These are phyloP conservation scores for Oncorhynchus clarkii DNA, from an alignment of 2,113 vertebrate species.

Conservation along the genomic window DNA sequence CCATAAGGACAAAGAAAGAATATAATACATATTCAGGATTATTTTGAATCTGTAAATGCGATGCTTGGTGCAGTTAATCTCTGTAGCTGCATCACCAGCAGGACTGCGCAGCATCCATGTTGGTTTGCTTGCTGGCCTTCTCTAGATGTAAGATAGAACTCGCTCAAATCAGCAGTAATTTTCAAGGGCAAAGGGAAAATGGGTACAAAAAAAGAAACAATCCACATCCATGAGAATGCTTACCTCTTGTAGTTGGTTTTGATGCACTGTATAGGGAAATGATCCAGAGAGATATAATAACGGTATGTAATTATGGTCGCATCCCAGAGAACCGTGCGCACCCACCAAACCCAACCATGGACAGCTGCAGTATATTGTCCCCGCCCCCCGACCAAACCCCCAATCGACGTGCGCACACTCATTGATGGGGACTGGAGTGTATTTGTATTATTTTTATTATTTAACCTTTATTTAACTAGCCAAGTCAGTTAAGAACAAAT, in stretches of 20 bases:
- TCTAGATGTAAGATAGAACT: slow-evolving; percentile 48
- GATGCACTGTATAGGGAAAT: slow-evolving; percentile 31
- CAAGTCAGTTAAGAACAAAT: too few species aligned
- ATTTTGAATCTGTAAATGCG: background rate
- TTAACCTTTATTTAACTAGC: too few species aligned
- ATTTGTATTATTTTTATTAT: too few species aligned
- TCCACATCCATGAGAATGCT: slow-evolving; percentile 11
- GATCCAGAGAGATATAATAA: slow-evolving; percentile 34
- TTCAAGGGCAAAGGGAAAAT: slow-evolving; percentile 47
- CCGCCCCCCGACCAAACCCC: slow-evolving; percentile 46
- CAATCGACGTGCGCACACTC: slow-evolving; percentile 55
- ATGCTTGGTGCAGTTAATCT: slow-evolving; percentile 53
- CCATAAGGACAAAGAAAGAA: background rate
- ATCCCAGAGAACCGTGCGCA: slow-evolving; percentile 48
- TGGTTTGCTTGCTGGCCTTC: slow-evolving; percentile 66
- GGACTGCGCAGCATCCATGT: slow-evolving; percentile 72
- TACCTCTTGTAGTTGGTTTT: slow-evolving; percentile 60
- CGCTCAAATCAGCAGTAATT: slow-evolving; percentile 42
- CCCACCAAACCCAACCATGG: slow-evolving; percentile 57
- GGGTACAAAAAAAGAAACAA: background rate
- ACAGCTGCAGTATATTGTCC: slow-evolving; percentile 60
- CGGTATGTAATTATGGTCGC: slow-evolving; percentile 61
- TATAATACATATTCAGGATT: background rate
- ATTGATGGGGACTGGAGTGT: background rate
- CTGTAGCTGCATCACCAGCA: slow-evolving; percentile 49